Evolutionary conservation across 2,797 vertebrate species (phyloP), one percentile per base, ranked within the genome.

Genomic region (Fistularia tabacaria): DNA sequence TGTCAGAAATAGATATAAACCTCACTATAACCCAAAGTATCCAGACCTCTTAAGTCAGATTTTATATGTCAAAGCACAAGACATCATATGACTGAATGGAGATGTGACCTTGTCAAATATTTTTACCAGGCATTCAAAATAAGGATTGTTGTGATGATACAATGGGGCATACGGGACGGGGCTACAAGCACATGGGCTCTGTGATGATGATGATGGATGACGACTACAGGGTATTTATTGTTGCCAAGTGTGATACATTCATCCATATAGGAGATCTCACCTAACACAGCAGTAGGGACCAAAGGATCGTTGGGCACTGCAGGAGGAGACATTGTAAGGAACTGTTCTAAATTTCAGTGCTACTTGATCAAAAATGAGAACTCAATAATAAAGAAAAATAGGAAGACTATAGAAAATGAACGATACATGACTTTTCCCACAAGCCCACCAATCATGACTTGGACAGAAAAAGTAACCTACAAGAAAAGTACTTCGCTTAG

Each of bases 231-330:
- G 47, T 51, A 13, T 37, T 53, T 40, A 42, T 45, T 62, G 54
- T 62, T 91, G 91, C 89, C 91, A 14, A 62, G 88, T 81, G 84
- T 88, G 85, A 86, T 49, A 60, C n/a, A 47, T 59, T 56, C 69
- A 69, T 54, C 67, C 64, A 76, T 65, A 74, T 59, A 55, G 59
- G 62, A 65, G 79, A 85, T 90, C 97, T 99, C 97, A 99, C 97
- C 97, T 97, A 99, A 91, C 90, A 99, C 97, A 75, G 96, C 97
- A 42, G 97, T 99, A 69, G 97, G 97, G 87, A 99, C 97, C 90
- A 99, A 94, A 57, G 96, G 95, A 74, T 99, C 97, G 91, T 94
- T 98, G 90, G 97, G 95, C 93, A 94, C 97, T 99, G 95, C 38
- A 77, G 93, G 90, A 83, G 75, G 84, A 85, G 85, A 83, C 62